Evolutionary conservation across 2,113 vertebrate genomes (phyloP).

Genomic region (Ageneiosus marmoratus): DNA sequence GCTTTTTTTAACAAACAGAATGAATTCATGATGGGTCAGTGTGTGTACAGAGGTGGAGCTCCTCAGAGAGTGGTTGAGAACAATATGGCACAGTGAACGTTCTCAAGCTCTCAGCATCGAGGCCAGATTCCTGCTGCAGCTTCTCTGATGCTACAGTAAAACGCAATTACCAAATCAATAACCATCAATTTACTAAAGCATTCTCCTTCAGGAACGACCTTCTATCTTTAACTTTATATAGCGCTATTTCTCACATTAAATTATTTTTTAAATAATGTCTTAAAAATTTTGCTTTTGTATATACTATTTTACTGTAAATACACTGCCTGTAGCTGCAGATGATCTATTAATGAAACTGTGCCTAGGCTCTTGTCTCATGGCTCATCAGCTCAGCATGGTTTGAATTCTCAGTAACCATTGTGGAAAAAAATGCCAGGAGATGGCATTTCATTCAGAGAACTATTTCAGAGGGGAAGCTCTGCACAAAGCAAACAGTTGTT

Average conservation of each 20-base stretch:
- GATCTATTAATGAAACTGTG: slow-evolving; percentile 30
- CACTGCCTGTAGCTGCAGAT: neutral
- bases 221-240: neutral
- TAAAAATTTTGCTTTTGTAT: neutral
- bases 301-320: neutral
- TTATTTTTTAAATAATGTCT: neutral
- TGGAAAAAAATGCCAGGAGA: slow-evolving; percentile 72
- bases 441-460: slow-evolving; percentile 85
- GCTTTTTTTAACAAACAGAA: slow-evolving; percentile 64
- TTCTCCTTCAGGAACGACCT: neutral
- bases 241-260: neutral
- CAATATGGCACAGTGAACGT: slow-evolving; percentile 55
- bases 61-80: slow-evolving; percentile 33
- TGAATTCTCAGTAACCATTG: slow-evolving; percentile 87
- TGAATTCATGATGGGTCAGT: slow-evolving; percentile 52
- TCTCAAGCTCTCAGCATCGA: slow-evolving; percentile 34
- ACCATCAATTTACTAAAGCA: neutral
- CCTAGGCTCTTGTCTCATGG: slow-evolving; percentile 58
- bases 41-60: slow-evolving; percentile 1
- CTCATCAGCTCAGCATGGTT: slow-evolving; percentile 69
- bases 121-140: slow-evolving; percentile 36
- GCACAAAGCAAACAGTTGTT: slow-evolving; percentile 87
- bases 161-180: slow-evolving; percentile 7
- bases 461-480: slow-evolving; percentile 63
- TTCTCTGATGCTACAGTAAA: slow-evolving; percentile 31